Evolutionary conservation across 2,888 invertebrate genomes (phyloP).

Genomic region (Pseudanteris insignis): DNA sequence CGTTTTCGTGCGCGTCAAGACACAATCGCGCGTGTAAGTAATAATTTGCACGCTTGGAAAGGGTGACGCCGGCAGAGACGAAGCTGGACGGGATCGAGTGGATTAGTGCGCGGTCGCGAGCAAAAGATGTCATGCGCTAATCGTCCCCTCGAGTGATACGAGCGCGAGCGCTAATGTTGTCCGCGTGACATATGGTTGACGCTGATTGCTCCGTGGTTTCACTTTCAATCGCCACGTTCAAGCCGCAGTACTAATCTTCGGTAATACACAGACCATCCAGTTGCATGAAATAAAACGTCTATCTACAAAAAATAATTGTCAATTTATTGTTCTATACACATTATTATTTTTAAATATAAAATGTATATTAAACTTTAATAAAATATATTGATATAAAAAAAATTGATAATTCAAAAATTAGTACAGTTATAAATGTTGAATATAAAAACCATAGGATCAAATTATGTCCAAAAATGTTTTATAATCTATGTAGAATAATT

Average conservation of each 20-base stretch:
- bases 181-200: slow-evolving; percentile 58
- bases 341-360: no score
- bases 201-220: slow-evolving; percentile 55
- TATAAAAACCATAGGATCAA: no score
- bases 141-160: slow-evolving; percentile 55
- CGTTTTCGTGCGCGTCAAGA: slow-evolving; percentile 35
- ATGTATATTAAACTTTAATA: no score
- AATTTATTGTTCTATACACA: no score
- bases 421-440: no score
- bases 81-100: slow-evolving; percentile 20
- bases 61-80: slow-evolving; percentile 29
- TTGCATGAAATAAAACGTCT: no score
- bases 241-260: slow-evolving; percentile 23
- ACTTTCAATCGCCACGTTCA: slow-evolving; percentile 51
- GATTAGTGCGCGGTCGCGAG: slow-evolving; percentile 28
- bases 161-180: slow-evolving; percentile 52
- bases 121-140: slow-evolving; percentile 25
- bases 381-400: no score
- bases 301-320: no score
- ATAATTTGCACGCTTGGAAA: slow-evolving; percentile 43
- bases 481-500: no score
- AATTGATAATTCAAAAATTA: no score
- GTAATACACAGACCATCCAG: no score
- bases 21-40: slow-evolving; percentile 44
- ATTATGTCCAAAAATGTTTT: no score